Evolutionary conservation across 2,113 vertebrate species (phyloP), one percentile per base, ranked within the genome.

Genomic region (Lontra canadensis): DNA sequence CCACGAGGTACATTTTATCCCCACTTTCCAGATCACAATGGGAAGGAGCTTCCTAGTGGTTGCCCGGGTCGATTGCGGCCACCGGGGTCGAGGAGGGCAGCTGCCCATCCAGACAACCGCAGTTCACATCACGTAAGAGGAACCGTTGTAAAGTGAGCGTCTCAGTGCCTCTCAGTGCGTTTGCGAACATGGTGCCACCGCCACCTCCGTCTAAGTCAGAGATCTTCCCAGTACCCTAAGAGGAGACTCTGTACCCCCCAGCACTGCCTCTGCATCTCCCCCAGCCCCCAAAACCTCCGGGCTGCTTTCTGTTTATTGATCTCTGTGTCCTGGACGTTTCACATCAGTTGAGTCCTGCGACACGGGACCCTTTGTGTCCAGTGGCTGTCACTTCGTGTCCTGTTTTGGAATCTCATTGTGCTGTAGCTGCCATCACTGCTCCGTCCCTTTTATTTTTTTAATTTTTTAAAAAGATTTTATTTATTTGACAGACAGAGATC

Each of bases 361-460:
- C 1, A 0, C 0, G 6, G 17, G 71, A 5, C 14, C 21, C 25
- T 44, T 44, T 0, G 15, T 6, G 59, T 69, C 65, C 7, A 31
- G 5, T 42, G 0, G 29, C 65, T 18, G 15, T 20, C 47, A 0
- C 42, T 3, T 2, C 9, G 42, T 2, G 0, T 2, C 0, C 1
- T 0, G 1, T 25, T 34, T 12, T 0, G 36, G 8, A 3, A 82
- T 26, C 0, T 15, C 67, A 4, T 1, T 8, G 2, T 0, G 0
- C 6, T 0, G 4, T 8, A 0, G 4, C 7, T 0, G 0, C 3
- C 15, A 0, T 25, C 29, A 0, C 47, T 0, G 0, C 6, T 5
- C 6, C 0, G 0, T 55, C 11, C 52, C 52, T 55, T 55, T 55
- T 55, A 2, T 55, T 55, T 55, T 18, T 55, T 55, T 1, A 55